Base-by-base conservation (phyloP, 2,888 invertebrate species). In the Luperina testacea region DNA sequence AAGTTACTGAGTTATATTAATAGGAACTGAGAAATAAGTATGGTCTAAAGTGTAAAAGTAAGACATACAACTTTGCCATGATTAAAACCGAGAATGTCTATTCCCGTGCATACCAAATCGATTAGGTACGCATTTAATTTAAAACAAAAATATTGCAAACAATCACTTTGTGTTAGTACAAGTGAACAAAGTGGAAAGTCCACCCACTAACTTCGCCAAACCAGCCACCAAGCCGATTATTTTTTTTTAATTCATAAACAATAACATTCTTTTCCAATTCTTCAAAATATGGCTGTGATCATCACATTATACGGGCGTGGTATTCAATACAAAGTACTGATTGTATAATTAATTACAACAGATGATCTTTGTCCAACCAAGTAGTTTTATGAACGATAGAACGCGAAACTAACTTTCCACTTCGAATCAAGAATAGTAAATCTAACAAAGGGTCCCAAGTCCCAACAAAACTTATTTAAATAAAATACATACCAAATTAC, bases 401-500 rank as follows among this genome's bases (percentile, higher is more conserved):
- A 73, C 77, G 78, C 67, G 53, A 77, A 77, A 76, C 77, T 78
- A 72, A 86, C 86, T 88, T 87, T 87, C 86, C 77, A 86, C 79
- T 77, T 78, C 71, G 64, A 78, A 80, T 75, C 72, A 65, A 63
- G 79, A 87, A 82, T 82, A 85, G 32, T 78, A 81, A 84, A n/a
- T 65, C 6, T 53, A 78, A 83, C 83, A 86, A 86, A 87, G 78
- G 77, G 63, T 69, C 51, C 70, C 72, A 42, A 48, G 63, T 69
- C 51, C 70, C 72, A 42, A 48, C 67, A 72, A 80, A 75, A 81
- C 75, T 76, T 83, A 82, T 77, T 80, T 59, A 72, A 81, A 82
- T 82, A 82, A 81, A 83, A 86, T 87, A 89, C 89, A 77, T 89
- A 89, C 89, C 89, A 84, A 87, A 82, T 85, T 67, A 80, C 48